Conservation (phyloP, 2,797 vertebrate genomes). For the Anabacerthia variegaticeps region DNA sequence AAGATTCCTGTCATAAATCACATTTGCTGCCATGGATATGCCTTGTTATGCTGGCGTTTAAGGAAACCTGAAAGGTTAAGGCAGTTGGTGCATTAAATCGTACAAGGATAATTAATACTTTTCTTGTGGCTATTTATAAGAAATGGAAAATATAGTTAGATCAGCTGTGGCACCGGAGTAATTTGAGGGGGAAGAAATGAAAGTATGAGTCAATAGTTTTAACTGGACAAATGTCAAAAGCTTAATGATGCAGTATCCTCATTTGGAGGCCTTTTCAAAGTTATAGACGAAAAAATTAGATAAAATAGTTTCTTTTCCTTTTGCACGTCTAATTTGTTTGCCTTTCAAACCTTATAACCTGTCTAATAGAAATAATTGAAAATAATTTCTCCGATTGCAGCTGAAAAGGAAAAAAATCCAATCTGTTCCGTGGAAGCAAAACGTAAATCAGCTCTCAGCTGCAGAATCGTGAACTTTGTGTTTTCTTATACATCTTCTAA, state of each 20-base stretch:
- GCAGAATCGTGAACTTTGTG: not conserved
- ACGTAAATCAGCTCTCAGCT: not conserved
- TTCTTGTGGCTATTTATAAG: conserved; percentile 99
- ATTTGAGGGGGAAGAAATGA: conserved; percentile 84
- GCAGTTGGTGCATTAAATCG: conserved; percentile 98
- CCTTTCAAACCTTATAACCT: not conserved
- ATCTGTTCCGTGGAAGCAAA: not conserved
- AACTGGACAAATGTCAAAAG: conserved; percentile 85
- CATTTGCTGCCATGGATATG: conserved; percentile 94
- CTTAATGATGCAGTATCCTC: conserved; percentile 76
- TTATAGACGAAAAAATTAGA: conserved; percentile 32
- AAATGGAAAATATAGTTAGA: conserved; percentile 95
- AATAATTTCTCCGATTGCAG: not conserved
- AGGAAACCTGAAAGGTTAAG: conserved; percentile 99
- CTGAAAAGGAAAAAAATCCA: not conserved
- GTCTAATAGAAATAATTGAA: not conserved
- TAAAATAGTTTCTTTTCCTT: conserved; percentile 59
- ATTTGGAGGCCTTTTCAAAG: conserved; percentile 75
- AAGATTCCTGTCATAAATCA: conserved; percentile 99
- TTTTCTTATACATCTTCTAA: not conserved
- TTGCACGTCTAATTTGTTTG: conserved; percentile 31
- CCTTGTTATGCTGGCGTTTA: conserved; percentile 98
- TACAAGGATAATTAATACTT: conserved; percentile 99
- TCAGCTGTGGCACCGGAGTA: conserved; percentile 91
- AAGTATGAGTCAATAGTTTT: conserved; percentile 84